Conservation (phyloP, 2,113 vertebrate species). For the Cyphomyrus discorhynchus region DNA sequence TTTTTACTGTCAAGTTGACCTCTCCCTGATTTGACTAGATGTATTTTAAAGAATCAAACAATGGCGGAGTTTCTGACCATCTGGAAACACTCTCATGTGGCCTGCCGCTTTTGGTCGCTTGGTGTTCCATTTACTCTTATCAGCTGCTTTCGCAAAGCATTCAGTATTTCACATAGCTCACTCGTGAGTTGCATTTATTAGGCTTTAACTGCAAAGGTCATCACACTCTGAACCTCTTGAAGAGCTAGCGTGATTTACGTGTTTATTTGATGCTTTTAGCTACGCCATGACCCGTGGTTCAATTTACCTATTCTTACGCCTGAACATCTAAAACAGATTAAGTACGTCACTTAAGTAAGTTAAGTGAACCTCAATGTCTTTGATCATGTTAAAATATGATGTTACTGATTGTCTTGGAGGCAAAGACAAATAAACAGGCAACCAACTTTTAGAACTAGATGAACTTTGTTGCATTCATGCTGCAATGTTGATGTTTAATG, state of each 20-base stretch:
- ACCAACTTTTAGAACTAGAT: background rate
- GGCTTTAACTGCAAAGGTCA: background rate
- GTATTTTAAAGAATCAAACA: background rate
- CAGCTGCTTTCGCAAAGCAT: background rate
- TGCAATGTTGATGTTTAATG: background rate
- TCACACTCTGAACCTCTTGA: background rate
- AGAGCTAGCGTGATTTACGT: background rate
- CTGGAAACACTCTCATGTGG: background rate
- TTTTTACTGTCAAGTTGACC: background rate
- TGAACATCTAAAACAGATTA: background rate
- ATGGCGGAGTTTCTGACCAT: background rate
- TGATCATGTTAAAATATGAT: background rate
- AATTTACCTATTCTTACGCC: background rate
- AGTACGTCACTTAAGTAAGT: background rate
- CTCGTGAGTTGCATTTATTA: background rate
- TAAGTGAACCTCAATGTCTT: background rate
- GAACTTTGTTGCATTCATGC: background rate
- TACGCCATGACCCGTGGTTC: background rate
- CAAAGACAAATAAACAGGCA: background rate
- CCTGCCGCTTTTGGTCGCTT: background rate
- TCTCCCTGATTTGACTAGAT: background rate
- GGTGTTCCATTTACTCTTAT: background rate
- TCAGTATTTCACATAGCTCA: background rate
- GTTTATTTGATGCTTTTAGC: background rate
- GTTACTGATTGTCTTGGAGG: background rate